Evolutionary conservation across 2,888 invertebrate species (phyloP).

Genomic region (Drosophila maculinotata): DNA sequence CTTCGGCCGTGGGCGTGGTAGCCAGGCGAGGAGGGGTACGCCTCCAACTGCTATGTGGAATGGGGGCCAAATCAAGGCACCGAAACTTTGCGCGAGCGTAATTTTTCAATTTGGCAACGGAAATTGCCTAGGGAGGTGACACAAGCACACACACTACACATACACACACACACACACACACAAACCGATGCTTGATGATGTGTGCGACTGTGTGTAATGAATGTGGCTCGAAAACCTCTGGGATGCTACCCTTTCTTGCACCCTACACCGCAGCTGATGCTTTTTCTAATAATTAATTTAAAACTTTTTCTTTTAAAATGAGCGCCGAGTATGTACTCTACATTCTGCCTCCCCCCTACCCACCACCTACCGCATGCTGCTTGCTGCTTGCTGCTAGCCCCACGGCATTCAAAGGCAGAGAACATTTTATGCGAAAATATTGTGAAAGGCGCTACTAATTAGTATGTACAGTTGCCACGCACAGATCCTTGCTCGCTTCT

Average conservation of each 20-base stretch:
- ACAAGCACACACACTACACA: conserved; percentile 51
- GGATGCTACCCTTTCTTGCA: conserved; percentile 42
- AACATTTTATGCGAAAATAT: conserved; percentile 20
- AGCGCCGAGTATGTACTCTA: conserved; percentile 28
- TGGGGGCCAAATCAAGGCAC: conserved; percentile 54
- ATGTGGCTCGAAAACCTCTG: conserved; percentile 50
- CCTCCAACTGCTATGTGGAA: neutral
- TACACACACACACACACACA: conserved; percentile 20
- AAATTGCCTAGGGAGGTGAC: conserved; percentile 84
- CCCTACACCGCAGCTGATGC: conserved; percentile 74
- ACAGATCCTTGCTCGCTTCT: neutral
- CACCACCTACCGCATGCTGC: neutral
- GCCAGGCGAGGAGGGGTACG: neutral
- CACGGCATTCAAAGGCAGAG: neutral
- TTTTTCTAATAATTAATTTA: conserved; percentile 84
- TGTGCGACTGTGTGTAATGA: conserved; percentile 6
- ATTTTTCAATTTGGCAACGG: conserved; percentile 85
- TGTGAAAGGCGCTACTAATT: conserved; percentile 40
- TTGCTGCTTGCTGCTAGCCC: neutral
- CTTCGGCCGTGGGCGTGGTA: neutral
- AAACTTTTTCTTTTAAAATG: conserved; percentile 81
- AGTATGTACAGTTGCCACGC: conserved; percentile 4
- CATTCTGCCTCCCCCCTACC: neutral
- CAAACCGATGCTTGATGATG: conserved; percentile 12
- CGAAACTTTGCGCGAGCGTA: conserved; percentile 80